phyloP scores from a whole-genome alignment of 2,888 invertebrate genomes.

The Mesorhabditis belari region DNA sequence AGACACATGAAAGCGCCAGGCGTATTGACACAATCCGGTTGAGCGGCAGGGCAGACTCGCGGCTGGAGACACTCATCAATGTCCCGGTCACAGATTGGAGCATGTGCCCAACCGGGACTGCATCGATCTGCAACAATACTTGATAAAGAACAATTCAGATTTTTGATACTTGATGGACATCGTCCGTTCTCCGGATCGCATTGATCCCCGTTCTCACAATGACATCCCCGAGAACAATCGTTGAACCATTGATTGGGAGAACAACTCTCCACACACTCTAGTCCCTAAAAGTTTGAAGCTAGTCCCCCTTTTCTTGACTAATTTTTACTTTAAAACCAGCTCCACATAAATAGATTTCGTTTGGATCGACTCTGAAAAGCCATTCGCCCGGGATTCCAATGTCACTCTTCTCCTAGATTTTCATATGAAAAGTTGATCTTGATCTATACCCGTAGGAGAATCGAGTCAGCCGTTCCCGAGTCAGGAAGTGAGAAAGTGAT shows the following conservation, averaged over 20 bases:
- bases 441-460: slow-evolving; percentile 20
- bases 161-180: slow-evolving; percentile 29
- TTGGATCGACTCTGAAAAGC: slow-evolving; percentile 48
- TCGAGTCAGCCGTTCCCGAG: slow-evolving; percentile 42
- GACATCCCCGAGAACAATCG: slow-evolving; percentile 39
- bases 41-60: slow-evolving; percentile 62
- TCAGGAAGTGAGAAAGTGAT: slow-evolving; percentile 44
- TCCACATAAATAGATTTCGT: slow-evolving; percentile 48
- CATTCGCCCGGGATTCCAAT: slow-evolving; percentile 54
- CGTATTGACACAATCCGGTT: slow-evolving; percentile 81
- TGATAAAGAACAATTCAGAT: background rate
- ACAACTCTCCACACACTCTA: slow-evolving; percentile 51
- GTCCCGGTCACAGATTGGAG: slow-evolving; percentile 53
- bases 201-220: slow-evolving; percentile 40
- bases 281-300: slow-evolving; percentile 23
- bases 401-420: slow-evolving; percentile 43
- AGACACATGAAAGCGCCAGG: slow-evolving; percentile 84
- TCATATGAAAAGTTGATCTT: background rate
- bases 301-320: background rate
- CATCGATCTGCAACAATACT: slow-evolving; percentile 21
- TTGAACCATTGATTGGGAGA: slow-evolving; percentile 30
- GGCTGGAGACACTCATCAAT: slow-evolving; percentile 65
- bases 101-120: slow-evolving; percentile 44
- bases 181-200: slow-evolving; percentile 48
- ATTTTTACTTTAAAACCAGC: slow-evolving; percentile 45